phyloP scores from a whole-genome alignment of 1,140 invertebrate genomes.

The Cyclina sinensis region DNA sequence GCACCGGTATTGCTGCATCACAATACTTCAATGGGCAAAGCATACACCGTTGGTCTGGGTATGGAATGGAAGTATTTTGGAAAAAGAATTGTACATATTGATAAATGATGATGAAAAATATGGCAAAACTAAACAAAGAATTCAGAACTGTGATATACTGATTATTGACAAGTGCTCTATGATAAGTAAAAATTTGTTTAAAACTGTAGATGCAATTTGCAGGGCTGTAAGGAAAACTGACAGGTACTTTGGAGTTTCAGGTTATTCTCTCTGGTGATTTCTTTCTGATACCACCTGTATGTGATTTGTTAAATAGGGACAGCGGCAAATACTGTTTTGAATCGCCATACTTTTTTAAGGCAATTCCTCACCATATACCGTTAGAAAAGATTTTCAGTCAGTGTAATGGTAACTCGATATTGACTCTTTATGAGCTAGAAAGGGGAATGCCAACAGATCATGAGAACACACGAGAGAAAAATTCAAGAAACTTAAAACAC shows the following conservation, averaged over 20 bases:
- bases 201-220: background rate
- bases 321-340: too few relatives aligned
- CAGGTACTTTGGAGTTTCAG: conserved; percentile 12
- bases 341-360: too few relatives aligned
- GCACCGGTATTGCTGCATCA: conserved; percentile 6
- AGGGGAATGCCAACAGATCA: too few relatives aligned
- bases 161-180: conserved; percentile 23
- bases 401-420: too few relatives aligned
- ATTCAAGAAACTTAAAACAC: too few relatives aligned
- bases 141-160: background rate
- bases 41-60: background rate
- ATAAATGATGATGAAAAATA: background rate
- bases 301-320: too few relatives aligned
- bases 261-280: background rate
- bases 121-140: background rate
- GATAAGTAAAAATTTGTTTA: conserved; percentile 12
- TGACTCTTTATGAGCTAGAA: too few relatives aligned
- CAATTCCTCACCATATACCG: too few relatives aligned
- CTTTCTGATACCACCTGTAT: background rate
- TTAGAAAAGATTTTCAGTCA: too few relatives aligned
- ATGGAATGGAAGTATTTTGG: background rate
- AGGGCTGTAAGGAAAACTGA: background rate
- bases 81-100: background rate
- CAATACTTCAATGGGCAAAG: background rate
- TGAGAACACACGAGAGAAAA: too few relatives aligned